Conservation (phyloP, 2,797 vertebrate species). For the Aphelocoma californica region DNA sequence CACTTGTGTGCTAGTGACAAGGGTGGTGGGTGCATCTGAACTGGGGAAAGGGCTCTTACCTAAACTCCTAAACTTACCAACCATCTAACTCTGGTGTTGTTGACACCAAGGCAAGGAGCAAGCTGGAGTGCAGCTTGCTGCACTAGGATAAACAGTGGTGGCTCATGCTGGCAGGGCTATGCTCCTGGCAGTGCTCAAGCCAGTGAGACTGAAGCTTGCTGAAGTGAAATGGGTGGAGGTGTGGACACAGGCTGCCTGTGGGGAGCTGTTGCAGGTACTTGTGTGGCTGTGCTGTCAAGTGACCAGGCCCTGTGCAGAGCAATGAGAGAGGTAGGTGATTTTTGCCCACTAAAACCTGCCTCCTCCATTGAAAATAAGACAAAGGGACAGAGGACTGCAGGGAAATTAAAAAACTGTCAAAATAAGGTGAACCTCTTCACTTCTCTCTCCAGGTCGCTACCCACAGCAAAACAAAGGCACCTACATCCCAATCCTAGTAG, state of each 20-base stretch:
- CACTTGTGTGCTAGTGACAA: accelerated
- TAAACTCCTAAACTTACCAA: not conserved
- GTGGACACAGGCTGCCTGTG: not conserved
- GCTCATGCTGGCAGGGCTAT: not conserved
- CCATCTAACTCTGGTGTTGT: not conserved
- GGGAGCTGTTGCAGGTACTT: not conserved
- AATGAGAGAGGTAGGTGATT: not conserved
- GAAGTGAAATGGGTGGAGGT: not conserved
- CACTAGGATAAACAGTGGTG: not conserved
- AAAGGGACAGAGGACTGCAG: not conserved
- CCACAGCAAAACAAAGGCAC: conserved; percentile 92
- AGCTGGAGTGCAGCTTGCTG: not conserved
- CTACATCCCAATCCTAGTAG: conserved; percentile 83
- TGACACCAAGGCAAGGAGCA: not conserved
- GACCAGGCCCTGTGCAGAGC: not conserved
- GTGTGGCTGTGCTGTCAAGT: not conserved
- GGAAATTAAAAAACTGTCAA: not conserved
- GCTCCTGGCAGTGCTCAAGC: not conserved
- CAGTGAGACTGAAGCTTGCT: not conserved
- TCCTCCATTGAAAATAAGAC: not conserved
- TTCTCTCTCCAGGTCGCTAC: conserved; percentile 81
- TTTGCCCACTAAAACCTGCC: not conserved
- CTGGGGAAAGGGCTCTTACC: not conserved
- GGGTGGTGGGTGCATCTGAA: not conserved
- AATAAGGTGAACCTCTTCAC: not conserved